phyloP scores from a whole-genome alignment of 2,113 vertebrate genomes.

The Typhlomys cinereus region DNA sequence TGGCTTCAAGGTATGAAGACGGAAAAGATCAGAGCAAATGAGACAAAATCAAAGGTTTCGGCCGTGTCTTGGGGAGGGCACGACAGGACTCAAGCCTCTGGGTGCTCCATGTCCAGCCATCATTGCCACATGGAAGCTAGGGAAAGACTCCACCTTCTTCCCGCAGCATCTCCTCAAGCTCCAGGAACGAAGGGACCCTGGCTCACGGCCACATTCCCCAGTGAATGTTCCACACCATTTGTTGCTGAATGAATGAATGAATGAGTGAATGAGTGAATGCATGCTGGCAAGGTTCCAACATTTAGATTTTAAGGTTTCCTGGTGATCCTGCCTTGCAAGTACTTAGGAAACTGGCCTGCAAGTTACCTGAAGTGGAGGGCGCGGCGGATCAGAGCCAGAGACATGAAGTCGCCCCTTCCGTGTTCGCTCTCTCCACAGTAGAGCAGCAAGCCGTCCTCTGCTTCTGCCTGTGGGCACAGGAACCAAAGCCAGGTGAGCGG shows the following conservation, averaged over 20 bases:
- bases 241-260: background rate
- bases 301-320: background rate
- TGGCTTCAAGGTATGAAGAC: background rate
- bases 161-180: background rate
- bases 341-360: background rate
- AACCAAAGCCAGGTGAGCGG: constrained; percentile 58
- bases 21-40: background rate
- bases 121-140: background rate
- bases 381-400: constrained; percentile 89
- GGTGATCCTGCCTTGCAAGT: background rate
- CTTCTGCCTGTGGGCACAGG: constrained; percentile 87
- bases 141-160: background rate
- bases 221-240: background rate
- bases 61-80: accelerated
- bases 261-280: background rate
- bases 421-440: constrained; percentile 97
- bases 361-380: constrained; percentile 94
- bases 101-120: background rate
- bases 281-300: background rate
- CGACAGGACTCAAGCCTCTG: background rate
- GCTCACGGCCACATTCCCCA: background rate
- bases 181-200: background rate
- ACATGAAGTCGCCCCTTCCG: constrained; percentile 93
- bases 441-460: constrained; percentile 93
- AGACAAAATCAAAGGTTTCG: background rate